Evolutionary conservation across 2,797 vertebrate species (phyloP), one percentile per base, ranked within the genome.

Genomic region (Cryptoprocta ferox): DNA sequence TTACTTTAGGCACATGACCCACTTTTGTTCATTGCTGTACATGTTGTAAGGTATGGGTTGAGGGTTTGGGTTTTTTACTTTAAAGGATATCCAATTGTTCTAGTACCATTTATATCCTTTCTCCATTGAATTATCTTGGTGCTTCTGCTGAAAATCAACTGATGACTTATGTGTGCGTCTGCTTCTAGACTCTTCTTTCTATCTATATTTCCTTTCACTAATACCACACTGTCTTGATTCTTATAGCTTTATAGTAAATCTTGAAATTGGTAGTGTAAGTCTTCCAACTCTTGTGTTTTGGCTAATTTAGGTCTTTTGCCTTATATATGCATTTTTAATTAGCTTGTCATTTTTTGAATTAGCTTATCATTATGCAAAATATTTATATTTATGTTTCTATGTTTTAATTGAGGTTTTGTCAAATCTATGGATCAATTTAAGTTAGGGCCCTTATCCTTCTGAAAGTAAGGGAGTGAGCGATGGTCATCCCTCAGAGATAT

Each of bases 351-450:
- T 28, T 61, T 86, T 61, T 76, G 6, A 61, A 56, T 85, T 68
- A 71, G 19, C 42, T 73, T 61, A 30, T 65, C 39, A 24, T 42
- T 76, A 32, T 32, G 81, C 19, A 42, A 65, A 94, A 61, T 19
- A 70, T 37, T 91, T 90, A 50, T 11, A n/a, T 59, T 85, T 66
- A 63, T 16, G 24, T 84, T 63, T 53, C 71, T 73, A 14, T 15
- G 12, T 94, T 93, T 97, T 79, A 91, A 48, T n/a, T 73, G 84
- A 65, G 42, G 42, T 37, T 82, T 75, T 24, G 15, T 11, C 79
- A 30, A 79, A 63, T 91, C 86, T 94, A 35, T 71, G 53, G 11
- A 66, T n/a, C 28, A 56, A 90, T 19, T 79, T 50, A 28, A 95
- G 50, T 59, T 85, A 37, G n/a, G 32, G 75, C 28, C 8, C 66